Evolutionary conservation across 2,113 vertebrate genomes (phyloP).

Genomic region (Gopherus evgoodei): DNA sequence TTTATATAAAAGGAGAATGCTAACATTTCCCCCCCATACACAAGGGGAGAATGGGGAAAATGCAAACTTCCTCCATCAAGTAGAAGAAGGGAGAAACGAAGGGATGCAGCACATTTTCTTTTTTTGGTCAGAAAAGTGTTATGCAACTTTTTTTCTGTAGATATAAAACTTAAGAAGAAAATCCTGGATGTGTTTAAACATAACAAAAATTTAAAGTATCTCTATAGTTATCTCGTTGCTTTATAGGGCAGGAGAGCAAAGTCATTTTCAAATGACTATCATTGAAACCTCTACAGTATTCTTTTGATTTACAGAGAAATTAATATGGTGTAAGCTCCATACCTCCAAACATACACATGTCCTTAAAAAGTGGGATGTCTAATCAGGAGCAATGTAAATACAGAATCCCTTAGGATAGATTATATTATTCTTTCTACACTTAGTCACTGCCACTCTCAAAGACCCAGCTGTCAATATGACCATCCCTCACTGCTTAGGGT

Average conservation of each 20-base stretch:
- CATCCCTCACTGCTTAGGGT: not conserved
- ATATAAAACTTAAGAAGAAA: not conserved
- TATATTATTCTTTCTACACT: conserved; percentile 36
- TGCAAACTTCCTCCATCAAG: conserved; percentile 69
- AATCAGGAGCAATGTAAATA: not conserved
- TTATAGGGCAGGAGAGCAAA: not conserved
- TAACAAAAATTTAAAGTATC: not conserved
- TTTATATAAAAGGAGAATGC: conserved; percentile 41
- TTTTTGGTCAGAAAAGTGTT: not conserved
- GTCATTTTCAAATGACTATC: not conserved
- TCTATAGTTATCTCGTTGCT: not conserved
- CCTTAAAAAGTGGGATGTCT: conserved; percentile 12
- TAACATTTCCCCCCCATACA: conserved; percentile 36
- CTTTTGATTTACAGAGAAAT: conserved; percentile 61
- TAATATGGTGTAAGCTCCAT: not conserved
- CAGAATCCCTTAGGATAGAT: conserved; percentile 57
- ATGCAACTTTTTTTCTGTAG: not conserved
- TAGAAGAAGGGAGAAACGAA: not conserved
- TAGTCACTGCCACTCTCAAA: conserved; percentile 52
- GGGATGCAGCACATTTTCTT: not conserved
- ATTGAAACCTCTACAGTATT: conserved; percentile 51
- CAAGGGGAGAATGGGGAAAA: conserved; percentile 13
- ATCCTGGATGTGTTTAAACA: not conserved
- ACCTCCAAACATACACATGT: not conserved
- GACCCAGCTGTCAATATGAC: not conserved